Evolutionary conservation across 2,888 invertebrate species (phyloP), one percentile per base, ranked within the genome.

Genomic region (Leptopilina syphax): DNA sequence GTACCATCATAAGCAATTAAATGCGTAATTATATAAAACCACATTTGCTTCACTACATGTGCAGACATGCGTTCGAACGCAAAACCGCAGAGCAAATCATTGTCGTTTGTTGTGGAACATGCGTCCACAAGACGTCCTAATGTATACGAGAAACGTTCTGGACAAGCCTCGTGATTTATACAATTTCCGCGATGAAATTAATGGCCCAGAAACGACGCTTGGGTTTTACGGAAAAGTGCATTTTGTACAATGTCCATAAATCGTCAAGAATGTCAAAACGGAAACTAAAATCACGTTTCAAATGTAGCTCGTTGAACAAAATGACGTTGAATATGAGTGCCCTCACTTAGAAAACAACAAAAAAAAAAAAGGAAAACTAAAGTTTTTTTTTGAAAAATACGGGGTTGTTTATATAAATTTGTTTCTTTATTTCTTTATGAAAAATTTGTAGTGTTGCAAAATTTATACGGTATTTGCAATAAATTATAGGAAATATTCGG

Each of bases 1-100:
- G 3, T 70, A 50, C 50, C 70, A 54, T 27, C 50, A 88, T 89
- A 86, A 87, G 88, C 89, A 90, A 90, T 90, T 89, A 89, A 87
- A 85, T 87, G 85, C 85, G 87, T 88, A 89, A 89, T 90, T 89
- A 89, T 88, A 87, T 86, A 87, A 86, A 87, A 89, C 89, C 88
- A 86, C 88, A 86, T 65, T 44, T 77, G 65, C 77, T 65, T 50
- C 24, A 10, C 77, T 65, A 47, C 65, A 76, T 77, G 65, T 82
- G 83, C 81, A 83, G 83, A 87, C 86, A 89, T 88, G 88, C 89
- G 89, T 90, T 89, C 85, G 83, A 82, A 50, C 85, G 84, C 76
- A 44, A 79, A 77, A 87, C 89, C 89, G 84, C 89, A 87, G 89
- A 89, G 88, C 89, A 87, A 89, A 89, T 89, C 89, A 88, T 86